These are phyloP conservation scores for Crotalus viridis DNA, from an alignment of 2,113 vertebrate genomes.

Conservation along the genomic window DNA sequence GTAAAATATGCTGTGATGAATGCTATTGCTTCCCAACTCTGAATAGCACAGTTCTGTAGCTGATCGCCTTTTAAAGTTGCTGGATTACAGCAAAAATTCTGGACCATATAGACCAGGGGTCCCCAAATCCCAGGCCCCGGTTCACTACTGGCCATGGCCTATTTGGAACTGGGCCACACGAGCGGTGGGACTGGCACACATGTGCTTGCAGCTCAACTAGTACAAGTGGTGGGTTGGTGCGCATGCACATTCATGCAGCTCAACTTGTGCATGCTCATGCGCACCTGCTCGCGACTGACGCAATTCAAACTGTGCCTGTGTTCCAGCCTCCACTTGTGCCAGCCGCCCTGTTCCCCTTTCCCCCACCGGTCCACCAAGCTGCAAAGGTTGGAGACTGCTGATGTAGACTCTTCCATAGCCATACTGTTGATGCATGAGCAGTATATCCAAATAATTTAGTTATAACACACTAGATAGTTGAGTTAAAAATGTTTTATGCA, in stretches of 20 bases:
- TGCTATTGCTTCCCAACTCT: neutral
- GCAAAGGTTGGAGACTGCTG: too few species aligned
- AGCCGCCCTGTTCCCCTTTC: too few species aligned
- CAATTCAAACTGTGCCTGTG: neutral
- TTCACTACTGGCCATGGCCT: neutral
- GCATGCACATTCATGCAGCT: neutral
- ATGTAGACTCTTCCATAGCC: too few species aligned
- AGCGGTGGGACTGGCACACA: neutral
- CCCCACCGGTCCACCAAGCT: too few species aligned
- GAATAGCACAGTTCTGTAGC: neutral
- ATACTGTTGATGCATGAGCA: neutral
- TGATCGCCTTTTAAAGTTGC: neutral
- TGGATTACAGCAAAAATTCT: neutral
- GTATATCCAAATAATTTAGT: neutral
- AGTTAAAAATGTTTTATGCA: neutral
- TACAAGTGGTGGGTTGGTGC: neutral
- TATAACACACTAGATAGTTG: too few species aligned
- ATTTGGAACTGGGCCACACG: neutral
- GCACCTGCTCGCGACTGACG: too few species aligned
- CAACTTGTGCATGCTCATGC: neutral
- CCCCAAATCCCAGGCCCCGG: neutral
- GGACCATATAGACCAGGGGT: neutral
- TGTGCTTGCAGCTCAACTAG: neutral
- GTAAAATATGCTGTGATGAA: neutral
- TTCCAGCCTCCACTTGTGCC: too few species aligned